Conservation (phyloP, 2,888 invertebrate species). For the Alloscopus bannaensis region DNA sequence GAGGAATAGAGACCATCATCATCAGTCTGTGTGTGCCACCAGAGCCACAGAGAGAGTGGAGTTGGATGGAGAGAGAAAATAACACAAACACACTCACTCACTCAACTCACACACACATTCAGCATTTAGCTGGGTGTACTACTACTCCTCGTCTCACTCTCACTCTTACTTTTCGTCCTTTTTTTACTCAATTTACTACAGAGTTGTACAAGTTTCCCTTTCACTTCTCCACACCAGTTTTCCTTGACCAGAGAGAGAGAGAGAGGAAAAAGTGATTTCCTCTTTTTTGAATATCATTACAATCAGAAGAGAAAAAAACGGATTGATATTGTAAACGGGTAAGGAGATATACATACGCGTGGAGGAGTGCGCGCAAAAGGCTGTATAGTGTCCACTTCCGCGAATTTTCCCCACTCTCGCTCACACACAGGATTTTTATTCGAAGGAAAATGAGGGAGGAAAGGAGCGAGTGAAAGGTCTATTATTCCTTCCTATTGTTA, state of each 20-base stretch:
- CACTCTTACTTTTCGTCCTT: neutral
- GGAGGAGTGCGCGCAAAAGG: no score
- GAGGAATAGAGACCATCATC: constrained; percentile 14
- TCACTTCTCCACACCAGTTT: neutral
- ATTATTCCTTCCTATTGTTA: constrained; percentile 20
- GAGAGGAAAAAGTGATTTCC: constrained; percentile 14
- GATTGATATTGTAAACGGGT: neutral
- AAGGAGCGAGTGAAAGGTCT: constrained; percentile 17
- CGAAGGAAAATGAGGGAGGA: no score
- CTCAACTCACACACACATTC: constrained; percentile 29
- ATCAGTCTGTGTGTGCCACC: no score
- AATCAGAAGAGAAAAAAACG: constrained; percentile 17
- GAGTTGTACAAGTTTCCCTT: neutral
- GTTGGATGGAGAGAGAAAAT: constrained; percentile 37
- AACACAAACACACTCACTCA: constrained; percentile 15
- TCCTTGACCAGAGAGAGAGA: neutral
- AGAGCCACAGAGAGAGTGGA: constrained; percentile 11
- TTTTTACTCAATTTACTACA: neutral
- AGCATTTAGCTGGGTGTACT: constrained; percentile 34
- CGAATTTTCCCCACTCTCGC: no score
- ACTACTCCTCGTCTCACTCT: constrained; percentile 15
- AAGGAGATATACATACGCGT: no score
- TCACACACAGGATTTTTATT: no score
- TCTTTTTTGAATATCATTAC: constrained; percentile 13
- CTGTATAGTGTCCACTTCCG: no score